Base-by-base conservation (phyloP, 2,888 invertebrate genomes). In the Dryocosmus kuriphilus region DNA sequence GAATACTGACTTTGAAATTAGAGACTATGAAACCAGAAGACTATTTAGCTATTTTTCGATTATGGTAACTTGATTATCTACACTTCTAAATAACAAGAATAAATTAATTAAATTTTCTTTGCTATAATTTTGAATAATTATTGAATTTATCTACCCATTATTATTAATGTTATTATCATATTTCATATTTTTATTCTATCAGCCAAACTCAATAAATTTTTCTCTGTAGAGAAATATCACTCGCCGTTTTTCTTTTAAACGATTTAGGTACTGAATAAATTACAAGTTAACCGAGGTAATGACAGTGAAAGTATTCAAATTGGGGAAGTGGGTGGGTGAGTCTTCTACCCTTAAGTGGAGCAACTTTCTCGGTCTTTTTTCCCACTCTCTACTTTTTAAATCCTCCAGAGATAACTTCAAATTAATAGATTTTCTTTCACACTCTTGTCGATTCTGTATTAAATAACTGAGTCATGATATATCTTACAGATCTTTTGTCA, bases 261-360 rank as follows among this genome's bases (percentile, higher is more conserved):
- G n/a, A 19, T 51, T 30, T 71, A 51, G 71, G 71, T 71, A 71
- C 71, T 71, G 51, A 71, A 71, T 71, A 71, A 71, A 71, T 51
- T 51, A 71, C 51, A 71, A 71, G 71, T 71, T 71, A 71, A 51
- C 51, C 71, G 30, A 14, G 71, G 71, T 71, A 71, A 71, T 71
- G 71, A 71, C 71, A 71, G 71, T 71, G 71, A 71, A 71, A 71
- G 71, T 71, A 71, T 71, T 51, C 30, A 71, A 71, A 71, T 71
- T 71, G 30, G 71, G n/a, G 30, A 71, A 51, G 71, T 71, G 51
- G 71, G 71, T 71, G 71, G 71, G 30, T 51, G 30, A 71, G 71
- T 71, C 71, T 67, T 71, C 71, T 71, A 30, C 51, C 51, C 71
- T 71, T 71, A 71, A 71, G 71, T 71, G 51, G 71, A 71, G 51